Evolutionary conservation across 2,797 vertebrate species (phyloP), one percentile per base, ranked within the genome.

Genomic region (Sparus aurata): DNA sequence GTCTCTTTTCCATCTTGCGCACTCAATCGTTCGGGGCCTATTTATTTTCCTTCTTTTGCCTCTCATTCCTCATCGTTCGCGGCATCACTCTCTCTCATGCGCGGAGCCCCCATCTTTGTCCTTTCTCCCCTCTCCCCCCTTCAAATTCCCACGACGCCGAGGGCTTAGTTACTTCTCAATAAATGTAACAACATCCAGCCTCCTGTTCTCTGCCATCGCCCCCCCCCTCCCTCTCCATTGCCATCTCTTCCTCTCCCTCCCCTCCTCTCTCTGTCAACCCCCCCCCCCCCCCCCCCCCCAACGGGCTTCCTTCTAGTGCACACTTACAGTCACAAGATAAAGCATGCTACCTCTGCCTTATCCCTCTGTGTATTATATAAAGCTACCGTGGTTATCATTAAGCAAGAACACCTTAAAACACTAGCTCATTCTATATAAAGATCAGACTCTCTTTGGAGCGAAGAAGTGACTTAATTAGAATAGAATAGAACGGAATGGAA

Each of bases 291-390:
- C 27, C 34, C 77, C 66, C 71, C 73, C 87, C 84, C 69, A 12
- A 49, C 18, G 38, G 73, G 68, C 69, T 86, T 75, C 77, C 69
- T 73, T 52, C 86, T 55, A 75, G 67, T 79, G 69, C 78, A 69
- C 73, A 83, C 77, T 84, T 83, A 69, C 53, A 85, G 78, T 85
- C 82, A 76, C 81, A 87, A 85, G 85, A 92, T 85, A 71, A 90
- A 85, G 77, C 82, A 75, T 59, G 62, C 73, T 85, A 86, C 73
- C 86, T 86, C 76, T 80, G 79, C 75, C 63, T 83, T 82, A 78
- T 85, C 69, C 88, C 84, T 85, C 66, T 82, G 84, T 87, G 89
- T 90, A 90, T 92, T 90, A 88, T 82, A 78, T 91, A 90, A 92
- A 86, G 79, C 82, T 86, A 80, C 62, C 22, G 69, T 77, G 83